Conservation (phyloP, 2,888 invertebrate genomes). For the Cheiracanthium punctorium region DNA sequence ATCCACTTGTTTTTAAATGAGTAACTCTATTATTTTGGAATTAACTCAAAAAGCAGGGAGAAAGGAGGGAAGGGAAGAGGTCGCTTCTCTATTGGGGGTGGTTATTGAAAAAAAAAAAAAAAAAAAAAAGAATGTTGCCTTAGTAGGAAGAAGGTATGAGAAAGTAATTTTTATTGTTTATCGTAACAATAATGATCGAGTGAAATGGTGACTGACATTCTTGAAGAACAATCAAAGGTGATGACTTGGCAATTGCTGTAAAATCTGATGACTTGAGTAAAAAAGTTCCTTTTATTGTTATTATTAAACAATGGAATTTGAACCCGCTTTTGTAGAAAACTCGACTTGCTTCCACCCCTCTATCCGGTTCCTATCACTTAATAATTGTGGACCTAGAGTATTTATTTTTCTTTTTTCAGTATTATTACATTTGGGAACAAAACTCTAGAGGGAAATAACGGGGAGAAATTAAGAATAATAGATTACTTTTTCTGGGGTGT, state of each 20-base stretch:
- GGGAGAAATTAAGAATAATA: conserved; percentile 47
- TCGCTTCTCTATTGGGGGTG: neutral
- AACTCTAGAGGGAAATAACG: conserved; percentile 49
- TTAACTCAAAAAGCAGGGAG: conserved; percentile 51
- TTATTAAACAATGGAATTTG: conserved; percentile 69
- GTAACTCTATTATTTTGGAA: conserved; percentile 69
- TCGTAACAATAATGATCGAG: conserved; percentile 55
- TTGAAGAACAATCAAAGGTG: conserved; percentile 63
- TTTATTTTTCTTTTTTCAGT: conserved; percentile 39
- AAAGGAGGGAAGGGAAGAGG: neutral
- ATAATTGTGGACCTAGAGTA: conserved; percentile 43
- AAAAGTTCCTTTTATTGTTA: conserved; percentile 65
- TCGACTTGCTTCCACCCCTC: conserved; percentile 23
- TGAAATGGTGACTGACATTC: conserved; percentile 57
- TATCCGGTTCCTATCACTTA: conserved; percentile 39
- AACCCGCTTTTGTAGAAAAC: conserved; percentile 37
- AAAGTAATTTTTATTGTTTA: conserved; percentile 60
- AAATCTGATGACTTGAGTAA: conserved; percentile 66
- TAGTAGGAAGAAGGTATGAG: neutral
- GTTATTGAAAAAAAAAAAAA: conserved; percentile 65
- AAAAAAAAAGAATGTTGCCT: too few relatives aligned
- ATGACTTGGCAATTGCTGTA: conserved; percentile 67
- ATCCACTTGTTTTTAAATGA: conserved; percentile 42
- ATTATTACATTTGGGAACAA: conserved; percentile 44
- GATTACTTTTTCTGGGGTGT: neutral